Evolutionary conservation across 2,888 invertebrate species (phyloP).

Genomic region (Drosophila lacicola): DNA sequence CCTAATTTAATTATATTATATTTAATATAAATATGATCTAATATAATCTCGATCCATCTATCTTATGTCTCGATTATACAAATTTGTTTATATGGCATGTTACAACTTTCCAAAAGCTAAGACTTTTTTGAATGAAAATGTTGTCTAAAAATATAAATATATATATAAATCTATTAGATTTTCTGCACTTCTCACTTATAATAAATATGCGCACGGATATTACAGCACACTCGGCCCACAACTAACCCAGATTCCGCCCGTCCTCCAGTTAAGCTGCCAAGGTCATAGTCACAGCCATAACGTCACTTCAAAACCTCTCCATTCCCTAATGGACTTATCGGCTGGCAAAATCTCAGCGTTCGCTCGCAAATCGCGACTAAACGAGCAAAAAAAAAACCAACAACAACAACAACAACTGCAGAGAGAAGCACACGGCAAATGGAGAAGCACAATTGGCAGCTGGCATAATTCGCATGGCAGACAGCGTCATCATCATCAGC

Average conservation of each 20-base stretch:
- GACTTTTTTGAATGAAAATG: too few relatives aligned
- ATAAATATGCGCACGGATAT: neutral
- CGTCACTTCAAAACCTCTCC: conserved; percentile 42
- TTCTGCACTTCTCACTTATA: neutral
- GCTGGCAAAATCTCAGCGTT: conserved; percentile 55
- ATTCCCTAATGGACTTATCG: conserved; percentile 74
- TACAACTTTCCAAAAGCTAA: too few relatives aligned
- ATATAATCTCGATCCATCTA: too few relatives aligned
- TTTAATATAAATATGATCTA: too few relatives aligned
- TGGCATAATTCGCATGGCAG: conserved; percentile 64
- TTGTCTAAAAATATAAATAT: too few relatives aligned
- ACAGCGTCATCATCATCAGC: conserved; percentile 27
- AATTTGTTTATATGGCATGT: too few relatives aligned
- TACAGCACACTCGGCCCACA: conserved; percentile 14
- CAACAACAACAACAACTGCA: conserved; percentile 15
- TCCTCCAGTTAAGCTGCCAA: conserved; percentile 33
- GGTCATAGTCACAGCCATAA: conserved; percentile 54
- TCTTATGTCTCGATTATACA: too few relatives aligned
- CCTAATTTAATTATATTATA: too few relatives aligned
- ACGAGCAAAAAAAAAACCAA: conserved; percentile 34
- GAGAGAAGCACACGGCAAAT: conserved; percentile 1
- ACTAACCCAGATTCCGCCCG: conserved; percentile 44
- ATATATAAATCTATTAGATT: too few relatives aligned
- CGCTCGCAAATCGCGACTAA: conserved; percentile 61
- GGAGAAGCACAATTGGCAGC: conserved; percentile 17